phyloP scores from a whole-genome alignment of 2,797 vertebrate species.

The Momotus momota region DNA sequence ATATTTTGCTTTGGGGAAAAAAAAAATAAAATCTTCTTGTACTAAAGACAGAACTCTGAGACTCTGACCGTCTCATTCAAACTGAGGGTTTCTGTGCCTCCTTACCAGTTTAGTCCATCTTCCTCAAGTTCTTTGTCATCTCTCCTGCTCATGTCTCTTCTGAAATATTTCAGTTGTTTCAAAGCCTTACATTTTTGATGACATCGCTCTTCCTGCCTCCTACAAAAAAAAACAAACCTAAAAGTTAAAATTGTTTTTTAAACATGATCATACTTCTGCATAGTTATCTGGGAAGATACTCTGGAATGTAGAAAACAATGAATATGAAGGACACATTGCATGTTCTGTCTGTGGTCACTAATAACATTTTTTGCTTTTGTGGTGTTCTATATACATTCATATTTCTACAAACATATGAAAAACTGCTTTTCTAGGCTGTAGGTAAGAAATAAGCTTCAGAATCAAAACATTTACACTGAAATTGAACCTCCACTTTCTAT shows the following conservation, averaged over 20 bases:
- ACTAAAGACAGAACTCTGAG: not conserved
- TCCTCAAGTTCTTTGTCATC: conserved; percentile 3
- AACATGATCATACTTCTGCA: not conserved
- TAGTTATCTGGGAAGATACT: not conserved
- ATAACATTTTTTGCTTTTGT: not conserved
- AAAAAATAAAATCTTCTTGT: not conserved
- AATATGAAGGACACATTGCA: not conserved
- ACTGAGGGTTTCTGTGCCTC: not conserved
- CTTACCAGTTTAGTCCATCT: conserved; percentile 65
- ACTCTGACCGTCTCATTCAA: not conserved
- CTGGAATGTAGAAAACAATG: not conserved
- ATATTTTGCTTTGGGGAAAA: not conserved
- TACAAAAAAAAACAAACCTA: conserved; percentile 7
- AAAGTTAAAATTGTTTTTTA: not conserved
- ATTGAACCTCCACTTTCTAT: not conserved
- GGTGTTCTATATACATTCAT: not conserved
- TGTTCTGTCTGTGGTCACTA: not conserved
- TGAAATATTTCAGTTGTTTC: conserved; percentile 31
- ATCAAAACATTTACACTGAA: not conserved
- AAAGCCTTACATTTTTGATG: conserved; percentile 68
- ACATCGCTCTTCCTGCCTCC: conserved; percentile 73
- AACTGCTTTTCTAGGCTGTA: not conserved
- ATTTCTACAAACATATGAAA: not conserved
- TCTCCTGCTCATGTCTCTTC: conserved; percentile 47
- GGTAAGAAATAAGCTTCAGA: not conserved